Percentiles rank a stretch among this genome's conserved stretches.
Conservation (phyloP, 2,113 vertebrate species). For the Cavia aperea region DNA sequence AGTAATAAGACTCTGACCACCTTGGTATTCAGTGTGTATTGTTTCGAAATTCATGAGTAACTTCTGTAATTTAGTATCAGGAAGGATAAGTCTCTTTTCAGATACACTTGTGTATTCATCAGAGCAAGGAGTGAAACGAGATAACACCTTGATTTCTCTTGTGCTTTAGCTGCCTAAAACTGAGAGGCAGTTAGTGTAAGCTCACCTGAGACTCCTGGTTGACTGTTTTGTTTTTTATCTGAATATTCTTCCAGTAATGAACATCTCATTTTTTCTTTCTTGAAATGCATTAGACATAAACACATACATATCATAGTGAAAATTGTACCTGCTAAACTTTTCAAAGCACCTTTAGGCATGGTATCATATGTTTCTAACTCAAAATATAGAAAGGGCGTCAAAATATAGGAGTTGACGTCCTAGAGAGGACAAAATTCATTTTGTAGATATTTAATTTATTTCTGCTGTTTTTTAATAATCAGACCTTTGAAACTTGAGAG, state of each 20-base stretch:
- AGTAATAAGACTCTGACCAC: neutral
- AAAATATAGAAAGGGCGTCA: neutral
- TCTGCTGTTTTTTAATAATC: neutral
- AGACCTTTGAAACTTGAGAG: neutral
- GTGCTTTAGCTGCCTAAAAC: neutral
- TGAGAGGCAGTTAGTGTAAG: neutral
- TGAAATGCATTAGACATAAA: neutral
- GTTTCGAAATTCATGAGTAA: neutral
- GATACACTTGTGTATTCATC: neutral
- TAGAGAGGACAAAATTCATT: neutral
- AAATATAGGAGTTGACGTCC: neutral
- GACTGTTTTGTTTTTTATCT: neutral
- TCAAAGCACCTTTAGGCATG: neutral
- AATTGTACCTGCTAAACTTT: neutral
- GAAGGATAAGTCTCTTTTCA: neutral
- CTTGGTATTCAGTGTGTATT: neutral
- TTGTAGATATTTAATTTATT: neutral
- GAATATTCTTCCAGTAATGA: neutral
- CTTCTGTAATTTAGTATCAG: neutral
- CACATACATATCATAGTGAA: neutral
- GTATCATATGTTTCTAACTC: neutral
- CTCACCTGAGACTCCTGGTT: neutral
- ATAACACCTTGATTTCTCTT: neutral
- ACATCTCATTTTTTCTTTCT: neutral
- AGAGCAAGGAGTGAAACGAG: slow-evolving; percentile 29